Evolutionary conservation across 2,113 vertebrate species (phyloP), one percentile per base, ranked within the genome.

Genomic region (Xiphophorus maculatus): DNA sequence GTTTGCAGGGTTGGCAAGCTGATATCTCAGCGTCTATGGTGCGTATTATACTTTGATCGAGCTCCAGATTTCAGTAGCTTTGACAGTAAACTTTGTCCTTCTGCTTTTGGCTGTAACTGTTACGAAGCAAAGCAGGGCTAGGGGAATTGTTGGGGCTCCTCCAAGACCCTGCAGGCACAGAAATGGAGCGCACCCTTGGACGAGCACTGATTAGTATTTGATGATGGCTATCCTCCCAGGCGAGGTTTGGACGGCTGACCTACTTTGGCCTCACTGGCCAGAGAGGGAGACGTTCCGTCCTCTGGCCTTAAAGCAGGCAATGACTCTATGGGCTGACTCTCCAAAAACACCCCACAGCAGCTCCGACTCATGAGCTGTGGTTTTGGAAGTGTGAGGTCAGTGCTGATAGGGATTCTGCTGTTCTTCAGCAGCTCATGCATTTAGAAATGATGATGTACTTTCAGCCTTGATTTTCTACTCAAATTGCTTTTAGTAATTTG

Each of bases 161-260:
- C 69, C 70, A 70, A 67, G 40, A 51, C 63, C 85, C 85, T 48
- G 32, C 35, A 71, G 90, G 81, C 82, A 22, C 37, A 19, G 42
- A 77, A 83, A 85, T 79, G 79, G 71, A 89, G 80, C 66, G 63
- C 74, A 67, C 86, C 76, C 76, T 79, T 74, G 78, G 79, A 73
- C 54, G 69, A 79, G 70, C 81, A 44, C 71, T 80, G 85, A 91
- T 92, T 83, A 77, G 78, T 66, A 30, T 82, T 84, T 71, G 65
- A 72, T 42, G 66, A 77, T 14, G 78, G 78, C 48, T 25, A 2
- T 40, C 65, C 74, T 74, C 80, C 79, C 28, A 42, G 40, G 42
- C 72, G 77, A 67, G 33, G 15, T 76, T 81, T 63, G 76, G 74
- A 80, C 60, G 35, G 67, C 74, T 90, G 90, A 90, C 87, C 92